Evolutionary conservation across 2,113 vertebrate species (phyloP).

Genomic region (Nyctibius bracteatus): DNA sequence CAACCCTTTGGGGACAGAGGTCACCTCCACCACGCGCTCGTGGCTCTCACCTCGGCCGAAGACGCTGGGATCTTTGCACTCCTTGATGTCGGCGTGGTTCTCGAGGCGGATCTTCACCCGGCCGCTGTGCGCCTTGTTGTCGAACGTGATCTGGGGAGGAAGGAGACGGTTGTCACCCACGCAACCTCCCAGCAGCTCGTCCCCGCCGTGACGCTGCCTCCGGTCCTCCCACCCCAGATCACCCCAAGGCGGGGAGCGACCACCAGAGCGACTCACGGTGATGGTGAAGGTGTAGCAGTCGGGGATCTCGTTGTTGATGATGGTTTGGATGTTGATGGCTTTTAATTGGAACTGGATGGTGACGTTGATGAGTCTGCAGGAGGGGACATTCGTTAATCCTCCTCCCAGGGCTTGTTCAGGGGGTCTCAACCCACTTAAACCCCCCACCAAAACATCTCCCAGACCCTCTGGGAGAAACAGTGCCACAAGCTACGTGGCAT

Average conservation of each 20-base stretch:
- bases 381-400: constrained; percentile 63
- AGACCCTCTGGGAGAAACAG: no score
- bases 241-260: rapidly evolving
- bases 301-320: constrained; percentile 91
- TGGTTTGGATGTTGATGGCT: constrained; percentile 92
- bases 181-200: not conserved
- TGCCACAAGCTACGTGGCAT: rapidly evolving
- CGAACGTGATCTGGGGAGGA: constrained; percentile 69
- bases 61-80: constrained; percentile 86
- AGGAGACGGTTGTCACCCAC: rapidly evolving
- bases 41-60: constrained; percentile 81
- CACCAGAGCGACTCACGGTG: constrained; percentile 69
- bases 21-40: rapidly evolving
- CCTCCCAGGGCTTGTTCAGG: not conserved
- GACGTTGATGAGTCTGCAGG: constrained; percentile 85
- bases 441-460: not conserved
- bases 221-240: not conserved
- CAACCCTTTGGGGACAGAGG: not conserved
- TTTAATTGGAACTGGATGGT: constrained; percentile 90
- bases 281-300: constrained; percentile 93
- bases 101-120: constrained; percentile 83
- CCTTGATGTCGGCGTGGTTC: constrained; percentile 83
- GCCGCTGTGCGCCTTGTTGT: constrained; percentile 90
- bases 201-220: rapidly evolving
- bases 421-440: not conserved